Conservation (phyloP, 1,140 invertebrate species). For the Octopus sinensis region DNA sequence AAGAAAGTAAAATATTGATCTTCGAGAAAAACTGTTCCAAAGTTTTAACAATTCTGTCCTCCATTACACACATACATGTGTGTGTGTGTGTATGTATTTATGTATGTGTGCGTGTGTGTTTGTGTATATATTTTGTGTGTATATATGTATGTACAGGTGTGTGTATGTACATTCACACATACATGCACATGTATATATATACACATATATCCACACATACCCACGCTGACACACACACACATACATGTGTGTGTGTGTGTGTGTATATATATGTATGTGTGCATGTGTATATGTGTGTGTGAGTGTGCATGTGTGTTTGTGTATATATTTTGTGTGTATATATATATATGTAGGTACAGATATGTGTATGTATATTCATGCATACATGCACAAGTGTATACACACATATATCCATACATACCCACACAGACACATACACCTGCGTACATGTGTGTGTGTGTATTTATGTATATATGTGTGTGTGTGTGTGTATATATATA, state of each 20-base stretch:
- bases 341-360: background rate
- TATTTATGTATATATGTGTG: background rate
- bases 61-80: too few species aligned
- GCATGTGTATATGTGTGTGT: background rate
- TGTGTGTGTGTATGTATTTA: background rate
- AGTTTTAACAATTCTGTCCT: too few species aligned
- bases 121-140: background rate
- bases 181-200: background rate
- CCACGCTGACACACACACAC: too few species aligned
- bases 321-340: background rate
- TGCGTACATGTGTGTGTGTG: background rate
- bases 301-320: background rate
- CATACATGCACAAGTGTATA: background rate
- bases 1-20: too few species aligned
- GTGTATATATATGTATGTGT: background rate
- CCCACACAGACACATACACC: too few species aligned
- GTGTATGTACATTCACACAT: background rate
- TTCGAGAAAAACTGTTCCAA: too few species aligned
- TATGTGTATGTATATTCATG: background rate
- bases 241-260: background rate
- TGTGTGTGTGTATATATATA: background rate
- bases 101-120: background rate
- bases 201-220: background rate
- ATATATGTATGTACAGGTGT: background rate
- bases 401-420: background rate